Base-by-base conservation (phyloP, 2,113 vertebrate genomes). In the Datnioides undecimradiatus region DNA sequence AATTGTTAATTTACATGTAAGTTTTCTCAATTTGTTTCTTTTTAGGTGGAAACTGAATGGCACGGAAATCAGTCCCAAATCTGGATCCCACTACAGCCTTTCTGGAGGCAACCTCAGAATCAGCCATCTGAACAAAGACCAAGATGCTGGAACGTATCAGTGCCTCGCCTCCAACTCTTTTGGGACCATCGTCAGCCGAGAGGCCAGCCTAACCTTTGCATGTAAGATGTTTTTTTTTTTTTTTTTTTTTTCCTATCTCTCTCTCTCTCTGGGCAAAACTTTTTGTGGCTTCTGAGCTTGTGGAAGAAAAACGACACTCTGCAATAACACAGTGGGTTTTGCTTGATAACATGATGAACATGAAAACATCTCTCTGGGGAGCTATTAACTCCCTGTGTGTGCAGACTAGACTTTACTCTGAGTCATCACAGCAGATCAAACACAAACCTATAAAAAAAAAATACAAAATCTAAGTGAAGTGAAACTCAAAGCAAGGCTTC, bases 11-110 rank as follows among this genome's bases (percentile, higher is more conserved):
- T 71, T 69, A 45, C 21, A 54, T 80, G n/a, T 58, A 73, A 2
- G 57, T 49, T 19, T 45, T 34, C 19, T 77, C 17, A 36, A 29
- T 55, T 17, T 58, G 0, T 64, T 38, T 23, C 3, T 23, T 57
- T 90, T 81, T 0, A 99, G 98, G 93, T 99, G 98, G 98, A 98
- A 95, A 94, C 92, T 98, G 84, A 99, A 99, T 36, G 96, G 97
- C n/a, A 97, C 96, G 14, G 93, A 94, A 52, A 93, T 99, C 48
- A 95, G 94, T 85, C 85, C 94, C 13, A 94, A 94, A 86, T 94
- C 95, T 91, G 96, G 97, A 95, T 97, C 95, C 59, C 97, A 95
- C 93, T 97, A 97, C 95, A 96, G 95, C 62, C 73, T 97, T 76
- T 95, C 96, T 81, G 97, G 97, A 92, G 97, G 97, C 73, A 99